Evolutionary conservation across 2,888 invertebrate genomes (phyloP).

Genomic region (Silvanus unidentatus): DNA sequence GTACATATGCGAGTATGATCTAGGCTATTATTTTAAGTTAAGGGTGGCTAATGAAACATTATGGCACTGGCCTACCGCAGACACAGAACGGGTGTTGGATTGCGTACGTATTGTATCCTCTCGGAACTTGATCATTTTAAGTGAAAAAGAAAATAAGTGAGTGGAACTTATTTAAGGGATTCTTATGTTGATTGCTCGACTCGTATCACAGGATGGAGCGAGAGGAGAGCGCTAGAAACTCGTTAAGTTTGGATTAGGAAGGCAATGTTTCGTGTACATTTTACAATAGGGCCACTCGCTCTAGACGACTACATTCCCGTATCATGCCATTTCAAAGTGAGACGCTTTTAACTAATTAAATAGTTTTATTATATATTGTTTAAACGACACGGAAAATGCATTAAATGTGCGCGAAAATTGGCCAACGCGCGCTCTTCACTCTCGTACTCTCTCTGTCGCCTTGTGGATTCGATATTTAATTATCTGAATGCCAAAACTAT

Average conservation of each 20-base stretch:
- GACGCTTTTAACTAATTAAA: conserved; percentile 38
- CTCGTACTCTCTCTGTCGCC: too few relatives aligned
- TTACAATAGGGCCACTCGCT: conserved; percentile 18
- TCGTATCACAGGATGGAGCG: conserved; percentile 19
- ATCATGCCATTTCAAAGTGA: conserved; percentile 12
- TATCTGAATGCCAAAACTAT: too few relatives aligned
- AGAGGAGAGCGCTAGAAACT: conserved; percentile 38
- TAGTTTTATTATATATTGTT: conserved; percentile 29
- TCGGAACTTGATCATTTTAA: conserved; percentile 29
- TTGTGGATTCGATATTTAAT: too few relatives aligned
- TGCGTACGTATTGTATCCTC: too few relatives aligned
- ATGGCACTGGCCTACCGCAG: conserved; percentile 19
- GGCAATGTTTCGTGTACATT: conserved; percentile 38
- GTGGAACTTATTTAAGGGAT: conserved; percentile 35
- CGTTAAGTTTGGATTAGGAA: conserved; percentile 46
- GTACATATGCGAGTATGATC: conserved; percentile 31
- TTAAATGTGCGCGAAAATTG: conserved; percentile 6
- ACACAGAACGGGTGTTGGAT: too few relatives aligned
- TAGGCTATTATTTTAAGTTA: conserved; percentile 29
- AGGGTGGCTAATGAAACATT: conserved; percentile 27
- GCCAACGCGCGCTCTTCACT: too few relatives aligned
- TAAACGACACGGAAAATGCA: conserved; percentile 18
- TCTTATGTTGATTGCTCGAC: conserved; percentile 42
- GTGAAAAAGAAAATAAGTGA: conserved; percentile 41
- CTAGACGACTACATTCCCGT: background rate